Conservation (phyloP, 2,797 vertebrate species). For the Coreius guichenoti region DNA sequence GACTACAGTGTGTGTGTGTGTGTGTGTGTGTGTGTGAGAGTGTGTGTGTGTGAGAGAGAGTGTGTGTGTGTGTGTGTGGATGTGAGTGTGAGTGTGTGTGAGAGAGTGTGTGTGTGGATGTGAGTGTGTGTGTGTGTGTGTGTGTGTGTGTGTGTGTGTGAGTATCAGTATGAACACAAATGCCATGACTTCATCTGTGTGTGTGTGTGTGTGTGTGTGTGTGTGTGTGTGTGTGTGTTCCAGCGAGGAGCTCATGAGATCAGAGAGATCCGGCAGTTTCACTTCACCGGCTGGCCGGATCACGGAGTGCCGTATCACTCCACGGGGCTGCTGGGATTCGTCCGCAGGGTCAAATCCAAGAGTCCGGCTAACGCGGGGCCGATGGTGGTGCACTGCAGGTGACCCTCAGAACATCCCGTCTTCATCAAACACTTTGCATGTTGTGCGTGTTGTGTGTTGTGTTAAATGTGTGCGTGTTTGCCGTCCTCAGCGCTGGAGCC, state of each 20-base stretch:
- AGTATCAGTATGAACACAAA: neutral
- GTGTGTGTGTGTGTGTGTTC: constrained; percentile 36
- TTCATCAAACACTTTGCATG: neutral
- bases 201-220: constrained; percentile 21
- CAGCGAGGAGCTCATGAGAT: constrained; percentile 94
- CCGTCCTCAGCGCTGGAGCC: constrained; percentile 85
- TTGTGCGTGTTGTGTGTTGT: constrained; percentile 12
- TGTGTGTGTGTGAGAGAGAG: neutral
- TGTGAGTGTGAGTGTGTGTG: too few relatives aligned
- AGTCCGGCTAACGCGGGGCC: constrained; percentile 89
- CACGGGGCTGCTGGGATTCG: constrained; percentile 92
- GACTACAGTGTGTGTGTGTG: neutral
- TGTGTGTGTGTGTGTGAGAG: neutral
- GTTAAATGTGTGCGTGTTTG: neutral
- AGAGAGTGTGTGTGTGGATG: too few relatives aligned
- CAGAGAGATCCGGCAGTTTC: constrained; percentile 94
- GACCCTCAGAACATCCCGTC: neutral
- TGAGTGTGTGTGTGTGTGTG: too few relatives aligned
- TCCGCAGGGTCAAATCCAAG: constrained; percentile 92
- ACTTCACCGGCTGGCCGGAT: constrained; percentile 97
- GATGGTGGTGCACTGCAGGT: constrained; percentile 96
- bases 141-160: constrained; percentile 11
- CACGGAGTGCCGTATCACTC: constrained; percentile 95
- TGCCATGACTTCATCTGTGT: constrained; percentile 13
- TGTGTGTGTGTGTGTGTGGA: too few relatives aligned